Base-by-base conservation (phyloP, 1,140 invertebrate genomes). In the Drusus annulatus region DNA sequence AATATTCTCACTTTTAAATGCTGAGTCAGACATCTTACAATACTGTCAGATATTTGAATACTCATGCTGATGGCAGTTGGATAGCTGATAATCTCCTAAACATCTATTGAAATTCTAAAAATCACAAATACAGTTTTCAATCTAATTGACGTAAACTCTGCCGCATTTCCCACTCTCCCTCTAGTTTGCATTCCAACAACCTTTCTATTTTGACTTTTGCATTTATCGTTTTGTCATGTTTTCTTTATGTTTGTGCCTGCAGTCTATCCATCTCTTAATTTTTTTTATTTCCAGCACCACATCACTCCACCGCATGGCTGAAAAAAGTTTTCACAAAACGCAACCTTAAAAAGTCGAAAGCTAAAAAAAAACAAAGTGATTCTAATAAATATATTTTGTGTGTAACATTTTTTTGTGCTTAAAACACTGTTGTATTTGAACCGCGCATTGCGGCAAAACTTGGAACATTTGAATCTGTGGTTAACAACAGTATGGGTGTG, bases 281-380 rank as follows among this genome's bases (percentile, higher is more conserved):
- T 81, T 83, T 83, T 80, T 58, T 83, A 45, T 69, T 83, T 83
- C 58, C 81, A 83, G 81, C 81, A 83, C 81, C 76, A 23, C 60
- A 58, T 79, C 60, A 76, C 76, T 79, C 79, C 81, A 79, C 79
- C 81, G 81, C 81, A 83, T 83, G 81, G 81, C 73, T 83, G 81
- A 83, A 80, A 80, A 79, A 54, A 76, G 54, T 80, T 79, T 82
- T 51, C 13, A 45, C 36, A 77, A 79, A 71, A 51, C 68, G 45
- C 71, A 76, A 76, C 54, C 74, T 62, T 62, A 36, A 56, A 63
- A 54, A 50, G 36, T 45, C 36, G 7, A 45, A 45, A 13, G 13
- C 36, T 45, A 45, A 45, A 45, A 45, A 45, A 45, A 71, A 71
- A 13, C 45, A 71, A 71, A 50, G 31, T 71, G 31, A 21, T 71